phyloP scores from a whole-genome alignment of 2,113 vertebrate genomes.

The Hippocampus abdominalis region DNA sequence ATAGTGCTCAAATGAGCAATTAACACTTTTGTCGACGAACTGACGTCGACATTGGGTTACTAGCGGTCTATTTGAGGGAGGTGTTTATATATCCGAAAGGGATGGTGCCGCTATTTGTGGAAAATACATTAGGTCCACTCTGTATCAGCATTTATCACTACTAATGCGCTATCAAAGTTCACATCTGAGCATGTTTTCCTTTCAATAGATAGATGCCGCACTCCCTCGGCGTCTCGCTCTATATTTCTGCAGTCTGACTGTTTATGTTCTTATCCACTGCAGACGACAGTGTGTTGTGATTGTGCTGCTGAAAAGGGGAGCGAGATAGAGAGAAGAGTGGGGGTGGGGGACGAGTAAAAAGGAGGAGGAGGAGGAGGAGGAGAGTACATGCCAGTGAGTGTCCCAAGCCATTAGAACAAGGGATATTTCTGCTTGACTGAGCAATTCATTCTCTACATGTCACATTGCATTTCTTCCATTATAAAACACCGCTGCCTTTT shows the following conservation, averaged over 20 bases:
- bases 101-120: not conserved
- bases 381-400: slow-evolving; percentile 73
- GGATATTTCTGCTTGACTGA: slow-evolving; percentile 82
- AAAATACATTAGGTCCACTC: not conserved
- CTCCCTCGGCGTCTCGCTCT: slow-evolving; percentile 12
- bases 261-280: slow-evolving; percentile 56
- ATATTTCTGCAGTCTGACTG: slow-evolving; percentile 31
- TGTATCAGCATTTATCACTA: not conserved
- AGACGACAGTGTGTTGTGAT: slow-evolving; percentile 49
- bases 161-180: slow-evolving; percentile 13
- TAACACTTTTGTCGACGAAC: not conserved
- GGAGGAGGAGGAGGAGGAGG: slow-evolving; percentile 41
- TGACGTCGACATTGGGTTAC: not conserved
- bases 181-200: slow-evolving; percentile 11
- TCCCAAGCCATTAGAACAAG: slow-evolving; percentile 82
- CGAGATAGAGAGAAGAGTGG: slow-evolving; percentile 57
- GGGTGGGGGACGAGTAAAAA: slow-evolving; percentile 47
- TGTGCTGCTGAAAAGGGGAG: slow-evolving; percentile 50
- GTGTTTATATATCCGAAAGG: not conserved
- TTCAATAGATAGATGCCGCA: not conserved
- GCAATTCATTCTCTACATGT: slow-evolving; percentile 83
- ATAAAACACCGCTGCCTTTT: slow-evolving; percentile 78
- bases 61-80: not conserved
- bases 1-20: not conserved
- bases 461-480: slow-evolving; percentile 84